A percentile compares a stretch with the other conserved stretches of the same genome.
Evolutionary conservation across 2,888 invertebrate species (phyloP).

Genomic region (Xanthorhoe spadicearia): DNA sequence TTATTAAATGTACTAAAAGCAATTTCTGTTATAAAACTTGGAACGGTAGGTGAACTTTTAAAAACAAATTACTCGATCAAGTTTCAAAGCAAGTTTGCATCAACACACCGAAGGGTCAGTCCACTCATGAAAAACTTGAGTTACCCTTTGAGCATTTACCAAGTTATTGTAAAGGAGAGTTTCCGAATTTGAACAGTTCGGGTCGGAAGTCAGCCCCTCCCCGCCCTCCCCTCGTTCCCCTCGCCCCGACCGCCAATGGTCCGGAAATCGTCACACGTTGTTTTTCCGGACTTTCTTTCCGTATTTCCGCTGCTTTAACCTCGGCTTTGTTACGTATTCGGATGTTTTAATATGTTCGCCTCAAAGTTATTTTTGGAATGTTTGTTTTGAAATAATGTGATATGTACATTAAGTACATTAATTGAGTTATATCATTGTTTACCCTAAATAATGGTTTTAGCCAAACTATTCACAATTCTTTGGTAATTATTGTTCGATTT

Average conservation of each 20-base stretch:
- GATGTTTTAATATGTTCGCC: constrained; percentile 31
- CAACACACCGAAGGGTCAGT: constrained; percentile 35
- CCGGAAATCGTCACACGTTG: constrained; percentile 54
- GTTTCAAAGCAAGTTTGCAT: constrained; percentile 28
- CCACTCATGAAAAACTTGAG: constrained; percentile 34
- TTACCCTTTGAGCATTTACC: constrained; percentile 39
- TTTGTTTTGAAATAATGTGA: constrained; percentile 5
- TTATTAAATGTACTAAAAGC: background rate
- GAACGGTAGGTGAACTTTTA: constrained; percentile 13
- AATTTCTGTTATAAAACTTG: constrained; percentile 5
- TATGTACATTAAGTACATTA: no score
- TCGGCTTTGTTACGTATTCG: constrained; percentile 38
- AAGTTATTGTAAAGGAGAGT: constrained; percentile 42
- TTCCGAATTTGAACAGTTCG: constrained; percentile 34
- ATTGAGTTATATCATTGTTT: background rate
- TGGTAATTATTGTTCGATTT: no score
- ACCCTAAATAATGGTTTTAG: background rate
- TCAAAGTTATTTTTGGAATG: constrained; percentile 11
- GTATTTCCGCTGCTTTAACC: constrained; percentile 45
- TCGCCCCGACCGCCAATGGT: constrained; percentile 48
- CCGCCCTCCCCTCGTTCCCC: constrained; percentile 39
- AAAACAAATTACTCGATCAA: constrained; percentile 25
- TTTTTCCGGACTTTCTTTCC: constrained; percentile 46
- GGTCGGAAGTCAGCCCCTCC: constrained; percentile 45
- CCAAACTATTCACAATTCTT: no score